A percentile compares a stretch with the other conserved stretches of the same genome.
These are phyloP conservation scores for Atta texana DNA, from an alignment of 1,140 invertebrate species.

Conservation along the genomic window DNA sequence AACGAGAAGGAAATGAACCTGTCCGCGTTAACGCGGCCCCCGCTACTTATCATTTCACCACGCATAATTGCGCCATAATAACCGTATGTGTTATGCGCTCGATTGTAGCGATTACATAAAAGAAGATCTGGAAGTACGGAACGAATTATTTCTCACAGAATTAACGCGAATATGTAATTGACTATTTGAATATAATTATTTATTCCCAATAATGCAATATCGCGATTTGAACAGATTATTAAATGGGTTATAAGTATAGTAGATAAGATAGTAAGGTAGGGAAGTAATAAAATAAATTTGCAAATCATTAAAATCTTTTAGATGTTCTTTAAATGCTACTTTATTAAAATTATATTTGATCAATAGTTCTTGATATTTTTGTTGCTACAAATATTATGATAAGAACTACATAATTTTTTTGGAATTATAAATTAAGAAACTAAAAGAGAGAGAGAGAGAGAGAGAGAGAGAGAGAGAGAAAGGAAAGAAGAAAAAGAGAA, in stretches of 20 bases:
- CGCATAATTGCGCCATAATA: constrained; percentile 55
- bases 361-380: constrained; percentile 1
- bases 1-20: constrained; percentile 64
- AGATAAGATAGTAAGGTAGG: too few species aligned
- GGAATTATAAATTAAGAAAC: neutral
- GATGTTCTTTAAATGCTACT: neutral
- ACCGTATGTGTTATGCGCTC: constrained; percentile 19
- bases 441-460: neutral
- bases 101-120: constrained; percentile 51
- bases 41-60: constrained; percentile 61
- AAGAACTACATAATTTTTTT: neutral
- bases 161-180: constrained; percentile 20
- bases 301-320: neutral
- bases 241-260: constrained; percentile 23
- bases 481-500: too few species aligned
- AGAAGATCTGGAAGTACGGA: constrained; percentile 16
- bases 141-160: constrained; percentile 28
- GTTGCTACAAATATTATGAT: neutral
- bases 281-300: neutral
- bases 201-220: constrained; percentile 1
- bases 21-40: constrained; percentile 58
- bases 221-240: constrained; percentile 25
- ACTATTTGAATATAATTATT: constrained; percentile 15
- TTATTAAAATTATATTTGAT: neutral
- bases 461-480: neutral